Base-by-base conservation (phyloP, 1,140 invertebrate genomes). In the Colletes latitarsis region DNA sequence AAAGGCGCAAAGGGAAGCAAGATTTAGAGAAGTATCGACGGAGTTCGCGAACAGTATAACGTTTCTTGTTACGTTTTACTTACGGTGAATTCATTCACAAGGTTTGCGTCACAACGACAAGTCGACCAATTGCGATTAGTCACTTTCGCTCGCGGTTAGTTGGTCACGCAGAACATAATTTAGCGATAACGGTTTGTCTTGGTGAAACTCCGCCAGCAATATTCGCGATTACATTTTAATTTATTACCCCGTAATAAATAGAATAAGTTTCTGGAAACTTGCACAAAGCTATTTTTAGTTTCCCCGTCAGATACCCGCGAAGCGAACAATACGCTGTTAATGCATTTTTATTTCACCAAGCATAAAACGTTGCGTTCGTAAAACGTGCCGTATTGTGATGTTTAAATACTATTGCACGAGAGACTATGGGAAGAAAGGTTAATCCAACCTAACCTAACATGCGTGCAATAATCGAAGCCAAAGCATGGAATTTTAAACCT, bases 71-170 rank as follows among this genome's bases (percentile, higher is more conserved):
- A 49, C 19, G 19, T 30, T 52, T 68, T 19, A 52, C 43, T 52
- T 52, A 49, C 43, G 12, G 43, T 30, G 41, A 52, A 68, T 68
- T 4, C 19, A 68, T 68, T 68, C 14, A 10, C 43, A 15, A 68
- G n/a, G 17, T 49, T 3, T 6, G 43, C 6, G 19, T 21, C 14
- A 19, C 9, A 12, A 70, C 17, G 30, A 57, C 30, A 15, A 30
- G 19, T 30, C 68, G 68, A 70, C 53, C 52, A 41, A 41, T 70
- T n/a, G 6, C 52, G 68, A 57, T 53, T 57, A 55, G 30, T 55
- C 43, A 30, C 43, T 68, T 52, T 49, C 66, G 1, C 68, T 53
- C 5, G 21, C 15, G 60, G 60, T 30, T 63, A 21, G 8, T 30
- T 63, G 60, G 21, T 30, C 12, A 39, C 10, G 10, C 21, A 21